Evolutionary conservation across 1,140 invertebrate genomes (phyloP).

Genomic region (Andricus grossulariae): DNA sequence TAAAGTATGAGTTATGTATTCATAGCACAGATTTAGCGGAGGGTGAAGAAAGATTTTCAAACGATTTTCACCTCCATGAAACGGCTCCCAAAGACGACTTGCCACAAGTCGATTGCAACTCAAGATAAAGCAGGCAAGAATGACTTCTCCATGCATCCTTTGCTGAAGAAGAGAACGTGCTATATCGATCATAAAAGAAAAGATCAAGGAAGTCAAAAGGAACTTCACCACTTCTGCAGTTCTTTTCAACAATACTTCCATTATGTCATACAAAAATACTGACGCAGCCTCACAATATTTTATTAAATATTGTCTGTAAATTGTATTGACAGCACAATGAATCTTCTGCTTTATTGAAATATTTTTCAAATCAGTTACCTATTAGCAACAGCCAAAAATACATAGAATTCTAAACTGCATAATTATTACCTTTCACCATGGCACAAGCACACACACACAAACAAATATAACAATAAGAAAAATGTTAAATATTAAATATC

Average conservation of each 20-base stretch:
- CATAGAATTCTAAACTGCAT: too few relatives aligned
- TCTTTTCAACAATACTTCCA: not conserved
- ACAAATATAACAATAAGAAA: too few relatives aligned
- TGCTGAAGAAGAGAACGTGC: conserved; percentile 20
- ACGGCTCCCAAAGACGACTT: conserved; percentile 26
- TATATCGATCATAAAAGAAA: conserved; percentile 39
- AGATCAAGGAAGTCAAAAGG: conserved; percentile 43
- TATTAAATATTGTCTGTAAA: not conserved
- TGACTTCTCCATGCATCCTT: conserved; percentile 30
- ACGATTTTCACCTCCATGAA: conserved; percentile 19
- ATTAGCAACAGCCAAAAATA: too few relatives aligned
- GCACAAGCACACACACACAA: too few relatives aligned
- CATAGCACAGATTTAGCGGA: conserved; percentile 9
- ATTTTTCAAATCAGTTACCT: too few relatives aligned
- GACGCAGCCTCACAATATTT: not conserved
- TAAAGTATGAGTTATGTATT: conserved; percentile 26
- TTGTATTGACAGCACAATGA: too few relatives aligned
- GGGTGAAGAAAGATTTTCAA: conserved; percentile 26
- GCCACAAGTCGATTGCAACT: conserved; percentile 35
- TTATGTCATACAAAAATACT: not conserved
- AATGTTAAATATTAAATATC: too few relatives aligned
- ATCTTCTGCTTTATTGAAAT: too few relatives aligned
- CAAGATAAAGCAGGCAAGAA: conserved; percentile 32
- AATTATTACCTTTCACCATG: too few relatives aligned
- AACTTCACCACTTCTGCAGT: conserved; percentile 26